Evolutionary conservation across 2,797 vertebrate genomes (phyloP), one percentile per base, ranked within the genome.

Genomic region (Typhlichthys subterraneus): DNA sequence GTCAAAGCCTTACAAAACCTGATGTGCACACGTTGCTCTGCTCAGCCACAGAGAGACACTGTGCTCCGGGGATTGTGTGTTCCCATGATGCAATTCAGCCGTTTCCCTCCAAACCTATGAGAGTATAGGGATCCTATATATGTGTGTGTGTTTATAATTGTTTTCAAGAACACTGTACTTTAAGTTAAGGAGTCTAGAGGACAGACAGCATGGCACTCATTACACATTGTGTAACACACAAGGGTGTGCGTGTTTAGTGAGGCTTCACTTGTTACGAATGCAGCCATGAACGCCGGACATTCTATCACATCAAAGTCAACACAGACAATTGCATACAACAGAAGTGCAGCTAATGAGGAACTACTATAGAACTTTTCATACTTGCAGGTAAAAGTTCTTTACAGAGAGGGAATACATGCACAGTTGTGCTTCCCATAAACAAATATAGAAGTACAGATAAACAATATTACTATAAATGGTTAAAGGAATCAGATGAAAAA

Each of bases 1-100:
- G 89, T 94, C 92, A 92, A 85, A 80, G 85, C 51, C 70, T 76
- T 80, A 93, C 91, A 93, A 94, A 92, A 84, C 88, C 81, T 94
- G 92, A 93, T 81, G 82, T 85, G 87, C 85, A 82, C 86, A 87
- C 79, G 81, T 73, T 86, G 81, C 73, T 82, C 83, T 71, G 73
- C 76, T 72, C 57, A 65, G 69, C 84, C 72, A 83, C 78, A 77
- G 77, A 82, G 75, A 85, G 78, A 86, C 85, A 90, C 84, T 85
- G 82, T 84, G 74, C 79, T 63, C 81, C 70, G 83, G 80, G 75
- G 80, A 73, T 77, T 84, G 74, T 79, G 66, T 73, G 69, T 69
- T 73, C 29, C 74, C 57, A 63, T 75, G 69, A 61, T 86, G 64
- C 79, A 83, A 85, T 77, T 69, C 83, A 79, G 75, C 64, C 65